Evolutionary conservation across 1,140 invertebrate genomes (phyloP).

Genomic region (Amphibalanus amphitrite): DNA sequence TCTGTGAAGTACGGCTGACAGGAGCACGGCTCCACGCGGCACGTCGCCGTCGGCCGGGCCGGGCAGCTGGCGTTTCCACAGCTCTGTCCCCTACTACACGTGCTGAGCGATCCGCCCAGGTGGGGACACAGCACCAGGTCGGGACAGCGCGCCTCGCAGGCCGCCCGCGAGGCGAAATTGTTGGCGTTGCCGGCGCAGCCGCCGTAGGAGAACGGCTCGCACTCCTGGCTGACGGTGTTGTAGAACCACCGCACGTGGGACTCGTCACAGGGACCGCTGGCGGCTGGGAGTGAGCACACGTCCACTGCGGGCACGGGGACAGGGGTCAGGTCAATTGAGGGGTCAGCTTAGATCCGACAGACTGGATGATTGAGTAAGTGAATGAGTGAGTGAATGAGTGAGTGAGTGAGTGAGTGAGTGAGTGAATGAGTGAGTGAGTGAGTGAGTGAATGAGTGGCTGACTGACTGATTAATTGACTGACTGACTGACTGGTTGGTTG

Average conservation of each 20-base stretch:
- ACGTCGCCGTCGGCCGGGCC: conserved; percentile 23
- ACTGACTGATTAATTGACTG: too few species aligned
- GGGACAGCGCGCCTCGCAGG: conserved; percentile 26
- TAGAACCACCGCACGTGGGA: conserved; percentile 33
- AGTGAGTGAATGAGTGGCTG: too few species aligned
- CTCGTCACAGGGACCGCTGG: conserved; percentile 49
- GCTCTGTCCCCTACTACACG: conserved; percentile 23
- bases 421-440: too few species aligned
- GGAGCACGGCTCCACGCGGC: conserved; percentile 29
- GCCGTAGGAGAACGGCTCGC: conserved; percentile 35
- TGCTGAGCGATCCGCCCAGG: conserved; percentile 18
- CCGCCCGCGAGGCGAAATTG: conserved; percentile 30
- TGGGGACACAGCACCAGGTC: conserved; percentile 26
- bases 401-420: too few species aligned
- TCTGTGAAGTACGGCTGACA: conserved; percentile 24
- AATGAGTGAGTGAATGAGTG: too few species aligned
- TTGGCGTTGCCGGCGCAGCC: conserved; percentile 32
- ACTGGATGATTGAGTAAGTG: too few species aligned
- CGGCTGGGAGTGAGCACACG: conserved; percentile 43
- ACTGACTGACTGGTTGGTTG: too few species aligned
- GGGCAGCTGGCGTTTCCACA: conserved; percentile 24
- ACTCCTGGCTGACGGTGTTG: conserved; percentile 28
- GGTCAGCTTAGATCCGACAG: too few species aligned
- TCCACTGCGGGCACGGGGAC: conserved; percentile 22
- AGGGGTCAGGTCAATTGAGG: too few species aligned